Evolutionary conservation across 2,797 vertebrate genomes (phyloP).

Genomic region (Myiotriccus ornatus): DNA sequence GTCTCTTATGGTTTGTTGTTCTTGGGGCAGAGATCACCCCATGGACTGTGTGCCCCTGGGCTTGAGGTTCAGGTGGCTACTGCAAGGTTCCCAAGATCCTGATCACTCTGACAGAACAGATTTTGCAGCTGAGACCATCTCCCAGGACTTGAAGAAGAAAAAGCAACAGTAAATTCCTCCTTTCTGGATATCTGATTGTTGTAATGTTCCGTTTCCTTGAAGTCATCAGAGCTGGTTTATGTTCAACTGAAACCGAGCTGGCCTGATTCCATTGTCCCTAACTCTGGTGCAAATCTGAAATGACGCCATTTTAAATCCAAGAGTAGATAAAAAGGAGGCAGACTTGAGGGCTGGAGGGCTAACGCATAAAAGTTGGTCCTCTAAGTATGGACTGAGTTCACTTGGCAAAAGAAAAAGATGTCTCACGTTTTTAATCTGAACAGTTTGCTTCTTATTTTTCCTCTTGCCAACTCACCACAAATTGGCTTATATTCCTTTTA

Average conservation of each 20-base stretch:
- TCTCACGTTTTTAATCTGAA: neutral
- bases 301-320: neutral
- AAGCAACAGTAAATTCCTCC: neutral
- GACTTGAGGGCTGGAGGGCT: neutral
- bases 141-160: neutral
- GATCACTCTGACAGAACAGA: neutral
- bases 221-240: conserved; percentile 40
- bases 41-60: neutral
- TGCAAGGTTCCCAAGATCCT: neutral
- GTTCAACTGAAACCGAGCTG: conserved; percentile 32
- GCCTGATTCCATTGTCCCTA: neutral
- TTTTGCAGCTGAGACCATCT: neutral
- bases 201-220: conserved; percentile 36
- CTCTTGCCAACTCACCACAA: neutral
- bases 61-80: neutral
- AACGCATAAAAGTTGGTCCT: neutral
- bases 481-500: neutral
- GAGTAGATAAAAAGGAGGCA: neutral
- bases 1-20: neutral
- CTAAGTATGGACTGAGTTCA: neutral
- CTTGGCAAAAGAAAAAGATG: conserved; percentile 7
- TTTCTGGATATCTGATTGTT: conserved; percentile 36
- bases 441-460: neutral
- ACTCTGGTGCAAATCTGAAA: neutral
- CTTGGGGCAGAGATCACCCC: neutral